phyloP scores from a whole-genome alignment of 2,797 vertebrate genomes.

The Neosilurus hyrtlii region DNA sequence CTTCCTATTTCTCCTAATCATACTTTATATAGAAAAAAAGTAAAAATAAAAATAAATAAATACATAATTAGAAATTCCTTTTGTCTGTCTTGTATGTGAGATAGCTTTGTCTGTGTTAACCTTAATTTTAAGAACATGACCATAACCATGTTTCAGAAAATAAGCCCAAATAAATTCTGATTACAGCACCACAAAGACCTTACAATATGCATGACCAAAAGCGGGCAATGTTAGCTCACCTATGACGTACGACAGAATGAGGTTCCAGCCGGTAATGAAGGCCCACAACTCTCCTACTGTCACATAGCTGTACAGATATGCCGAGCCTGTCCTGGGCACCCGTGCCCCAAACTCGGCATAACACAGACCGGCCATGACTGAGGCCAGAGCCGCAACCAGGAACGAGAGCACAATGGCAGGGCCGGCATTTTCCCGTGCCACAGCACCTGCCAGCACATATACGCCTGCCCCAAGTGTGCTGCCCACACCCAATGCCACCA shows the following conservation, averaged over 20 bases:
- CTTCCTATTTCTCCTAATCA: not conserved
- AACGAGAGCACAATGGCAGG: slow-evolving; percentile 93
- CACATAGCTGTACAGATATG: slow-evolving; percentile 95
- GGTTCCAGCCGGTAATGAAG: slow-evolving; percentile 96
- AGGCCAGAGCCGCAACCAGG: slow-evolving; percentile 88
- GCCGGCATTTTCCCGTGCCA: slow-evolving; percentile 83
- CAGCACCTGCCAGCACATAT: slow-evolving; percentile 89
- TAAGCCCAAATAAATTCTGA: not conserved
- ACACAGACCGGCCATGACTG: slow-evolving; percentile 91
- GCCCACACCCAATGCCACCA: slow-evolving; percentile 92
- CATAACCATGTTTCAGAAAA: not conserved
- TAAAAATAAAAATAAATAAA: no score
- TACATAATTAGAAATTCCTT: no score
- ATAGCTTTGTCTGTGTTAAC: not conserved
- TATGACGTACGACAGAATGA: slow-evolving; percentile 94
- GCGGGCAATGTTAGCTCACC: slow-evolving; percentile 71
- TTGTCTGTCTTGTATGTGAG: no score
- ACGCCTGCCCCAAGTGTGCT: slow-evolving; percentile 94
- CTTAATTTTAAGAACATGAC: not conserved
- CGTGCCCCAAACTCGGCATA: slow-evolving; percentile 94
- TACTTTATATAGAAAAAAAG: not conserved
- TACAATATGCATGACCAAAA: not conserved
- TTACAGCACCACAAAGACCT: not conserved
- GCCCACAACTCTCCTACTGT: slow-evolving; percentile 94
- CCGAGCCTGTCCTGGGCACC: slow-evolving; percentile 91